Evolutionary conservation across 2,888 invertebrate genomes (phyloP).

Genomic region (Chydorus sphaericus): DNA sequence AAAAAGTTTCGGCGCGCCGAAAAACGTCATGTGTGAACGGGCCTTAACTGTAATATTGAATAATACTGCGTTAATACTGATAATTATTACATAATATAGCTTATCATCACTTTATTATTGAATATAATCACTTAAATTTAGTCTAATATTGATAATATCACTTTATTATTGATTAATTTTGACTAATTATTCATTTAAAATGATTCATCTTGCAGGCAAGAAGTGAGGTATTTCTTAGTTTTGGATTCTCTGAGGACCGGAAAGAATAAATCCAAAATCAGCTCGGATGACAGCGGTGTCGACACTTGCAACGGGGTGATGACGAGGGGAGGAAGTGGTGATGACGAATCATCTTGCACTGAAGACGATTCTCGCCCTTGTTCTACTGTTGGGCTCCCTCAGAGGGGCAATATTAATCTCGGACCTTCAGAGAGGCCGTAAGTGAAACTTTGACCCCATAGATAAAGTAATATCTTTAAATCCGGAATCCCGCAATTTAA

Average conservation of each 20-base stretch:
- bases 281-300: conserved; percentile 12
- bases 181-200: too few relatives aligned
- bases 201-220: conserved; percentile 28
- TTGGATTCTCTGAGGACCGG: conserved; percentile 25
- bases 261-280: conserved; percentile 16
- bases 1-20: too few relatives aligned
- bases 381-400: not conserved
- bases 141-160: too few relatives aligned
- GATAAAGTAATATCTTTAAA: too few relatives aligned
- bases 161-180: too few relatives aligned
- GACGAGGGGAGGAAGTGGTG: conserved; percentile 17
- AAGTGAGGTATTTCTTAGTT: conserved; percentile 31
- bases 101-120: too few relatives aligned
- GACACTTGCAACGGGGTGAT: too few relatives aligned
- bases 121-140: too few relatives aligned
- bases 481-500: not conserved
- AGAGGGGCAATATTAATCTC: conserved; percentile 28
- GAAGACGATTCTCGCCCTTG: not conserved
- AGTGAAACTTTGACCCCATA: conserved; percentile 20
- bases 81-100: too few relatives aligned
- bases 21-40: too few relatives aligned
- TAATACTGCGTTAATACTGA: too few relatives aligned
- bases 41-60: too few relatives aligned
- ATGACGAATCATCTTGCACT: conserved; percentile 16
- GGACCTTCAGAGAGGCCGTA: conserved; percentile 33